Evolutionary conservation across 2,888 invertebrate species (phyloP), one percentile per base, ranked within the genome.

Genomic region (Empis livida): DNA sequence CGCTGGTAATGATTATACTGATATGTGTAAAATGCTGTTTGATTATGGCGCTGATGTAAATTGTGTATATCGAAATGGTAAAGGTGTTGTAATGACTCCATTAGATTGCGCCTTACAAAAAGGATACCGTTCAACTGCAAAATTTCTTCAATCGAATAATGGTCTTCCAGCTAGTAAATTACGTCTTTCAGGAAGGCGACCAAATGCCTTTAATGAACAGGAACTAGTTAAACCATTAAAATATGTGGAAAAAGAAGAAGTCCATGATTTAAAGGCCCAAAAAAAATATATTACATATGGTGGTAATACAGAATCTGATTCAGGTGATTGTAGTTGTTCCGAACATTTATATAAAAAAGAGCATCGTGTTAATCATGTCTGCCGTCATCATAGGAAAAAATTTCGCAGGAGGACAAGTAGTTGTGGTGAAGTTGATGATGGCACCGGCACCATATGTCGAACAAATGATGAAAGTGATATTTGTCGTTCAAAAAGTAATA

Each of bases 1-100:
- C 1, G 93, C 95, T 10, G 78, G 91, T 42, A 87, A 90, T 58
- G 95, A 96, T 59, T 89, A 94, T 64, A 80, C 94, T 5, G 94
- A 94, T 66, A 82, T 95, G 71, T 93, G 94, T 67, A 91, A 87
- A 68, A 75, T 88, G 51, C 71, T 94, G 14, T 65, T 94, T 48
- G 92, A 93, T 61, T 76, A 82, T 44, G 87, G 87, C 0, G 91
- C 90, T 0, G 80, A 88, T 61, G 78, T 92, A 2, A 94, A 94
- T 67, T 82, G 85, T 1, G 76, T 94, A 15, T 79, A 91, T 55
- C 75, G 87, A 48, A 89, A 86, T 32, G 82, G 82, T 1, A 86
- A 85, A 66, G 91, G 92, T 51, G 78, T 84, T 51, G 78, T 86
- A 45, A 78, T 93, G 72, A 94, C 95, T 0, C 91, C 95, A 0